A percentile compares a stretch with the other conserved stretches of the same genome.
phyloP scores from a whole-genome alignment of 2,113 vertebrate species.

The Psephotus haematonotus region DNA sequence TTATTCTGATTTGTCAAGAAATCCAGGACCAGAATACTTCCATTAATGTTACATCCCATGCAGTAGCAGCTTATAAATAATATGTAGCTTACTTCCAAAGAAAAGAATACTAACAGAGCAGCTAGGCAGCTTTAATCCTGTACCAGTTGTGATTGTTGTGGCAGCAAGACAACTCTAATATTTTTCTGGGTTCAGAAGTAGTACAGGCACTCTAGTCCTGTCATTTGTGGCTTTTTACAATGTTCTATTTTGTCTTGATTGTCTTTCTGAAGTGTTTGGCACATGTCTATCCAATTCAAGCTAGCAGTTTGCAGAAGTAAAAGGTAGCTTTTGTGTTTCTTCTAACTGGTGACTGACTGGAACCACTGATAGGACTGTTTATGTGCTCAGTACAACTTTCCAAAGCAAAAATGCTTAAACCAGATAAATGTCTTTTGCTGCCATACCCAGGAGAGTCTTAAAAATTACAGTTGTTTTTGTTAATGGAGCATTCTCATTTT shows the following conservation, averaged over 20 bases:
- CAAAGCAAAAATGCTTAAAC: neutral
- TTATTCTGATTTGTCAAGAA: neutral
- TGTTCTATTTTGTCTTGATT: neutral
- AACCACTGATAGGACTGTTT: neutral
- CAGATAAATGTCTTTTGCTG: neutral
- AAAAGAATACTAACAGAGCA: neutral
- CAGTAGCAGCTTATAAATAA: neutral
- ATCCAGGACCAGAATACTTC: neutral
- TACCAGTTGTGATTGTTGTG: neutral
- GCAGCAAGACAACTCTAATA: neutral
- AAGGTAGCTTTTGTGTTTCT: neutral
- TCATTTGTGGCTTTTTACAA: neutral
- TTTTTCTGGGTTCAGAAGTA: neutral
- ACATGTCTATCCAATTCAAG: neutral
- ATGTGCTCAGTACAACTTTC: neutral
- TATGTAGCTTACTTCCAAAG: neutral
- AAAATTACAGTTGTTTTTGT: neutral
- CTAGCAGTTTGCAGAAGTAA: neutral
- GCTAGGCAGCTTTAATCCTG: neutral
- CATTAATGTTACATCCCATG: neutral
- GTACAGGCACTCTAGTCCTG: neutral
- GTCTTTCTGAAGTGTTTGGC: neutral
- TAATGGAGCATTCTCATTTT: neutral
- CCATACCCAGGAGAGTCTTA: neutral
- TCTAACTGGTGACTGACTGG: neutral